Base-by-base conservation (phyloP, 2,888 invertebrate species). In the Cephus sareptanus region DNA sequence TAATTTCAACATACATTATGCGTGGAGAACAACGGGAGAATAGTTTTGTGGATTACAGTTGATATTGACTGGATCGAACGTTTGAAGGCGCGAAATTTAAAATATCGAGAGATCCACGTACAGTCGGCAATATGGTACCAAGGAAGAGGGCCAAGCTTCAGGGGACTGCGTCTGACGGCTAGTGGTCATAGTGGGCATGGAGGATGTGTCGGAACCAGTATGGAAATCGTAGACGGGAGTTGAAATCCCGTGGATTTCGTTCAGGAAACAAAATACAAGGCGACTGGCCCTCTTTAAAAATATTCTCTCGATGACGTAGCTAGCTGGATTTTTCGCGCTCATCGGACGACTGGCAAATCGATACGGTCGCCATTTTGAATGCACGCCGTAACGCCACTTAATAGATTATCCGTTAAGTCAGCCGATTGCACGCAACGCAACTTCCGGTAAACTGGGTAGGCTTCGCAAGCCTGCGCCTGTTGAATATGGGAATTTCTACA, bases 391-490 rank as follows among this genome's bases (percentile, higher is more conserved):
- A 76, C 75, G 78, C 80, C 84, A 77, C 81, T 86, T 84, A 82
- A 85, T 85, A 83, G 86, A 83, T 84, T 85, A 83, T 83, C 83
- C 82, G 83, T 81, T 81, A 76, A 81, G 80, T 76, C 77, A 77
- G 80, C 56, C 81, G 83, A 85, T 86, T 83, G 86, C 86, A 85
- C 86, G 85, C 85, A 81, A 81, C 83, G 31, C 77, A 80, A 80
- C 84, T 84, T 86, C 85, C 86, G 82, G 76, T 79, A 73, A 77
- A 69, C 37, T 73, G 70, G 76, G 76, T 77, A 74, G 78, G 70
- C 34, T 69, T 71, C 68, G 75, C 75, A 71, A 77, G 74, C 56
- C 75, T 73, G 40, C 80, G 84, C 84, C 84, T 84, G 84, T 84
- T 84, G 84, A 85, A 80, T 79, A 56, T 69, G 40, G 69, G 34